Conservation (phyloP, 2,888 invertebrate species). For the Operophtera brumata region DNA sequence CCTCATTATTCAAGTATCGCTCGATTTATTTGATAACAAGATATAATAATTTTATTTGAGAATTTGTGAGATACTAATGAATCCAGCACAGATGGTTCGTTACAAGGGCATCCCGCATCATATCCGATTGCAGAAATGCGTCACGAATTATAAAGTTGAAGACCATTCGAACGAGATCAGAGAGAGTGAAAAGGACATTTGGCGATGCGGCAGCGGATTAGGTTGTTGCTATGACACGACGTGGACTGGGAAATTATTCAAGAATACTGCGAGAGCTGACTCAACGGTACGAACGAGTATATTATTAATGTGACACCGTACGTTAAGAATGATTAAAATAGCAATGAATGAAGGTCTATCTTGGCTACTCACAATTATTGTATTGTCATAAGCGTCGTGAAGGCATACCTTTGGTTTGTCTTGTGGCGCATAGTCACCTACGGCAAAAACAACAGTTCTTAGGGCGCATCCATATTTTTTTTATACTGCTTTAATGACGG, state of each 20-base stretch:
- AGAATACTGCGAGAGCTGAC: neutral
- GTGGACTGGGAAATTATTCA: no score
- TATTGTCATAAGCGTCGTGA: constrained; percentile 57
- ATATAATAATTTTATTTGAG: no score
- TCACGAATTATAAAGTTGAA: constrained; percentile 9
- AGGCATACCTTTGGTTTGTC: constrained; percentile 52
- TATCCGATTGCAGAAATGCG: constrained; percentile 16
- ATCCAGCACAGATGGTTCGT: no score
- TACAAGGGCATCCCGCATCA: constrained; percentile 6
- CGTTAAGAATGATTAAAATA: constrained; percentile 3
- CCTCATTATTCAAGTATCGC: no score
- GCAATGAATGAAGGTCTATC: constrained; percentile 19
- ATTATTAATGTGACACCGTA: constrained; percentile 7
- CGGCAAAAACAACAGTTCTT: constrained; percentile 50
- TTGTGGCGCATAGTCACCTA: constrained; percentile 62
- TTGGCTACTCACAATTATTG: constrained; percentile 64
- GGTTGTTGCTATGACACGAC: no score
- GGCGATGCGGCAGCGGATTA: no score
- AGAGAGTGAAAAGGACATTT: no score
- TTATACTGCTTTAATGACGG: no score
- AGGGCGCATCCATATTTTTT: constrained; percentile 18
- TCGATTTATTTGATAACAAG: no score
- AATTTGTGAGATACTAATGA: no score
- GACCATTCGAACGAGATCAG: neutral
- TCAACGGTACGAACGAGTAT: constrained; percentile 7